Conservation (phyloP, 2,113 vertebrate genomes). For the Toxotes jaculatrix region DNA sequence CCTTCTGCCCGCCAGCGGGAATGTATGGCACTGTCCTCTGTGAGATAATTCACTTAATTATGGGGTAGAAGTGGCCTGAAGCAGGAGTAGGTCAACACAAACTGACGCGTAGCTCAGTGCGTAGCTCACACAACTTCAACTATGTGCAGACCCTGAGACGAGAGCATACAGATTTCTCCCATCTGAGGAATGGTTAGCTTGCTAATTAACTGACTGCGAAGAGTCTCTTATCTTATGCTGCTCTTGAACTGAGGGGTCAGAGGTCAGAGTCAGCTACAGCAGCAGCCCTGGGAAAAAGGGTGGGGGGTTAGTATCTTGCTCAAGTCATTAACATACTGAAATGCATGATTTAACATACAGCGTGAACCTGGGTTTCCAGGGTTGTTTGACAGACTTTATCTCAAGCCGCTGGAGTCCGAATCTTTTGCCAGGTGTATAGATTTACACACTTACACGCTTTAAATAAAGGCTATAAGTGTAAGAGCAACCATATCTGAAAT, state of each 20-base stretch:
- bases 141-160: slow-evolving; percentile 20
- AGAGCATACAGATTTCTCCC: slow-evolving; percentile 55
- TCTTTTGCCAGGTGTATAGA: no score
- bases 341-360: slow-evolving; percentile 42
- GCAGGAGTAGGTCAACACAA: slow-evolving; percentile 69
- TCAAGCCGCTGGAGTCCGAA: not conserved
- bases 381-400: not conserved
- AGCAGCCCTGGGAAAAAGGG: not conserved
- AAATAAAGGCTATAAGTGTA: no score
- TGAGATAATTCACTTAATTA: slow-evolving; percentile 98
- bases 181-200: slow-evolving; percentile 61
- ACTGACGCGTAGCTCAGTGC: slow-evolving; percentile 55
- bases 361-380: not conserved
- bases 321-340: slow-evolving; percentile 36
- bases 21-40: slow-evolving; percentile 88
- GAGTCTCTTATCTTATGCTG: slow-evolving; percentile 34
- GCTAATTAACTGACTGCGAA: slow-evolving; percentile 66
- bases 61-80: slow-evolving; percentile 77
- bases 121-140: slow-evolving; percentile 33
- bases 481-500: no score
- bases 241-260: slow-evolving; percentile 50
- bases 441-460: no score
- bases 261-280: slow-evolving; percentile 45
- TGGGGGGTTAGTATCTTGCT: slow-evolving; percentile 20
- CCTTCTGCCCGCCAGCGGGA: slow-evolving; percentile 89